phyloP scores from a whole-genome alignment of 1,140 invertebrate genomes.

The Cyrtorhinus lividipennis region DNA sequence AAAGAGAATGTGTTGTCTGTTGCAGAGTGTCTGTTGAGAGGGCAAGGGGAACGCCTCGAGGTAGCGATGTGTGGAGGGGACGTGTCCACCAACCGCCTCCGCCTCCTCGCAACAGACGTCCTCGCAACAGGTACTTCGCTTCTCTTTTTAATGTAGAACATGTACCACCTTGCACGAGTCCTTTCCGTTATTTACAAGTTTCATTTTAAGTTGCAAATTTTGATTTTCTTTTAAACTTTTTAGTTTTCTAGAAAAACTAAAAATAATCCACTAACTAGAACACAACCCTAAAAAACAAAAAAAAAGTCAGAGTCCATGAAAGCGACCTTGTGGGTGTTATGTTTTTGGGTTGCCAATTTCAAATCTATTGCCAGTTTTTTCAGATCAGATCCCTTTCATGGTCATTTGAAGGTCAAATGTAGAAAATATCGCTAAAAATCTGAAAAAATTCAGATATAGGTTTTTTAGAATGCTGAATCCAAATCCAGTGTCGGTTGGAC shows the following conservation, averaged over 20 bases:
- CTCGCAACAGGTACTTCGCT: constrained; percentile 17
- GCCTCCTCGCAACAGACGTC: constrained; percentile 24
- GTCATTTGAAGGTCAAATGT: no score
- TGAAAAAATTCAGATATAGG: no score
- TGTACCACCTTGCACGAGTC: neutral
- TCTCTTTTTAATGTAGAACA: constrained; percentile 1
- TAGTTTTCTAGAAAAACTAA: neutral
- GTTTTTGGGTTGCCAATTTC: neutral
- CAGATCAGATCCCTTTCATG: no score
- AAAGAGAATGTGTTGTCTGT: constrained; percentile 30
- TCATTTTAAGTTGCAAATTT: no score
- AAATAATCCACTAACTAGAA: neutral
- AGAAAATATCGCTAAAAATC: no score
- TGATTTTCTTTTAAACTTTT: no score
- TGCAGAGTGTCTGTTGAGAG: constrained; percentile 75
- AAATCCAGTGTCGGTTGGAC: no score
- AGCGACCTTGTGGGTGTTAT: neutral
- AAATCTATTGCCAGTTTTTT: neutral
- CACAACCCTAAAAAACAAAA: no score
- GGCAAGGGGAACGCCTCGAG: constrained; percentile 60
- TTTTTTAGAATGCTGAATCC: no score
- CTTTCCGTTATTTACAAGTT: no score
- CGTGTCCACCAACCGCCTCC: constrained; percentile 32
- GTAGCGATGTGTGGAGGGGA: constrained; percentile 51
- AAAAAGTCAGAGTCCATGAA: neutral